Conservation (phyloP, 2,797 vertebrate species). For the Betta splendens region DNA sequence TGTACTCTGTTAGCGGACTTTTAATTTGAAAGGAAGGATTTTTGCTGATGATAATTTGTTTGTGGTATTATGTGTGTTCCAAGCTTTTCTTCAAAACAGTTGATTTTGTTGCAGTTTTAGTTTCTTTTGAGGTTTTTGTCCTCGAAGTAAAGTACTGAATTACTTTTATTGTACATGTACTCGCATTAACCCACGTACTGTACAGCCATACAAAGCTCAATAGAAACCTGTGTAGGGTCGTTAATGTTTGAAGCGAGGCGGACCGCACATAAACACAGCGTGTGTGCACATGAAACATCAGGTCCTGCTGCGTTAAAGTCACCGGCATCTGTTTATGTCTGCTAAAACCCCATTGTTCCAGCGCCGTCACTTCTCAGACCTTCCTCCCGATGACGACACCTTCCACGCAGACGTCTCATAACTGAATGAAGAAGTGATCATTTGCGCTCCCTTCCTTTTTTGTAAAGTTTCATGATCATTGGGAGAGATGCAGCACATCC, state of each 20-base stretch:
- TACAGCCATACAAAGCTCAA: constrained; percentile 5
- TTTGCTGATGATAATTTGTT: not conserved
- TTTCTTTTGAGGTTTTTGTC: too few species aligned
- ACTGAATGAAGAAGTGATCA: not conserved
- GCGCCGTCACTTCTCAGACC: not conserved
- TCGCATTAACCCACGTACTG: not conserved
- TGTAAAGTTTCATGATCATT: not conserved
- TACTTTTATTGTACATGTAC: not conserved
- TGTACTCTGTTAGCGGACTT: not conserved
- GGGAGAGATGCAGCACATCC: not conserved
- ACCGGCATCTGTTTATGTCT: constrained; percentile 24
- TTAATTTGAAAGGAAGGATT: too few species aligned
- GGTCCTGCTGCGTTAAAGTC: constrained; percentile 56
- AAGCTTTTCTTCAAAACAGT: too few species aligned
- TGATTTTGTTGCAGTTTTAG: too few species aligned
- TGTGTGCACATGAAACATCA: constrained; percentile 67
- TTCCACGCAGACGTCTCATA: not conserved
- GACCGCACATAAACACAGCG: constrained; percentile 64
- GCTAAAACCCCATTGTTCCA: not conserved
- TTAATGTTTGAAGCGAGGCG: constrained; percentile 38
- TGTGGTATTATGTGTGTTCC: too few species aligned
- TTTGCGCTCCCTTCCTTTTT: not conserved
- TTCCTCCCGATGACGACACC: not conserved
- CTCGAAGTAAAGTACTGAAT: not conserved
- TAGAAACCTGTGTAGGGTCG: constrained; percentile 18